phyloP scores from a whole-genome alignment of 2,888 invertebrate genomes.

The Caenorhabditis japonica region DNA sequence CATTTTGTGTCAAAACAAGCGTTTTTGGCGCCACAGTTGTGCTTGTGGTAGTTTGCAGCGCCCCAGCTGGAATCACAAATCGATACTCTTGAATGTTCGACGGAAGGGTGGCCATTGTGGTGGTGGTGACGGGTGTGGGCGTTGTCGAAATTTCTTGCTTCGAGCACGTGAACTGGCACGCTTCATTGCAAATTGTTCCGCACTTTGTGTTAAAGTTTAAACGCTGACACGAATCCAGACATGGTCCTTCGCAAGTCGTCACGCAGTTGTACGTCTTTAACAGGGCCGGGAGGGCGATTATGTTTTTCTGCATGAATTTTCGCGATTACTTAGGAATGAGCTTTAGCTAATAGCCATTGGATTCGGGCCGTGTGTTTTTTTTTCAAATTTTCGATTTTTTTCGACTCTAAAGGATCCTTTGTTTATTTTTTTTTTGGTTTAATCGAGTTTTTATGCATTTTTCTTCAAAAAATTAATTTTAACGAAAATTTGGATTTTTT shows the following conservation, averaged over 20 bases:
- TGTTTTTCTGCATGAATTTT: slow-evolving; percentile 41
- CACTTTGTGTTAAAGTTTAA: slow-evolving; percentile 52
- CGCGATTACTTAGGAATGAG: no score
- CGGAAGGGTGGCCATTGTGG: slow-evolving; percentile 35
- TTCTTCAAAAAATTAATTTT: no score
- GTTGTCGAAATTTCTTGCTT: slow-evolving; percentile 52
- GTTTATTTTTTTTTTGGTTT: no score
- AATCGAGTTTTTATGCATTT: no score
- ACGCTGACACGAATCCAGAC: slow-evolving; percentile 51
- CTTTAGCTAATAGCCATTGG: no score
- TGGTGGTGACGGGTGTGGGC: slow-evolving; percentile 8
- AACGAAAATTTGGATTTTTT: no score
- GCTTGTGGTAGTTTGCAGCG: slow-evolving; percentile 11
- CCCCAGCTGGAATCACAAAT: slow-evolving; percentile 54
- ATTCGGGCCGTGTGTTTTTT: no score
- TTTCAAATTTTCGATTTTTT: no score
- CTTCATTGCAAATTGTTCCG: slow-evolving; percentile 51
- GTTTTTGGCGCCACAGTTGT: slow-evolving; percentile 10
- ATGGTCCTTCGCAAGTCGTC: slow-evolving; percentile 49
- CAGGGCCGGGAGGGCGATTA: slow-evolving; percentile 26
- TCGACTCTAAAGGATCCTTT: no score
- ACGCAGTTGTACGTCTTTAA: slow-evolving; percentile 45
- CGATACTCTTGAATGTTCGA: slow-evolving; percentile 53
- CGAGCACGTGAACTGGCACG: slow-evolving; percentile 59
- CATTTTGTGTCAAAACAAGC: slow-evolving; percentile 25